Evolutionary conservation across 2,797 vertebrate species (phyloP), one percentile per base, ranked within the genome.

Genomic region (Hemibagrus guttatus): DNA sequence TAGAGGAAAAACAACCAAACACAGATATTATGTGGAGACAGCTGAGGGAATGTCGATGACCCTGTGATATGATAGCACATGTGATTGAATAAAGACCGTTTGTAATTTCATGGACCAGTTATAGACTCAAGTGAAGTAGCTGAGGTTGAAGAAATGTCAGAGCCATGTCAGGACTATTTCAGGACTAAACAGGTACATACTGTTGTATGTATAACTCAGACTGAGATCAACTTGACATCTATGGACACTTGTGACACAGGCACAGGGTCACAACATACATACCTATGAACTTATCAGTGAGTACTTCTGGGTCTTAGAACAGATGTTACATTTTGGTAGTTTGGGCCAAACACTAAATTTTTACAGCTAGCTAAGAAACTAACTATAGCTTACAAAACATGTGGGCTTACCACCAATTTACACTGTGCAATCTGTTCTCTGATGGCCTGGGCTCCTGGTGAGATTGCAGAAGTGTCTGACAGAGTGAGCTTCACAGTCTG

Each of bases 371-470:
- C 61, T 21, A 66, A 52, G 39, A 11, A 64, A 9, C 61, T 64
- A 66, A 82, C 61, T 31, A 46, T 64, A 49, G 42, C 26, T 64
- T 81, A 28, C 26, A 49, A 64, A 89, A 86, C 46, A 31, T 66
- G n/a, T 72, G 46, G 17, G 89, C 88, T 90, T 89, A 84, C 87
- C 79, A 71, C 28, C 28, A 39, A 21, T 78, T 46, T 85, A 66
- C 59, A 35, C 46, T 26, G 46, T 21, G 23, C 52, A n/a, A 66
- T 21, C 35, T 63, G 39, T 49, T 76, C 58, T 63, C 39, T 54
- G 42, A 63, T 78, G 72, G 61, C 9, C 14, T 64, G 13, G 42
- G 42, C 17, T 46, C 42, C 46, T 31, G 26, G 26, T 75, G 59
- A 66, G 74, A 54, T n/a, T 39, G 12, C 35, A 59, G 54, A 46